Percentiles rank a stretch among this genome's conserved stretches.
Evolutionary conservation across 1,140 invertebrate species (phyloP).

Genomic region (Anoplolepis gracilipes): DNA sequence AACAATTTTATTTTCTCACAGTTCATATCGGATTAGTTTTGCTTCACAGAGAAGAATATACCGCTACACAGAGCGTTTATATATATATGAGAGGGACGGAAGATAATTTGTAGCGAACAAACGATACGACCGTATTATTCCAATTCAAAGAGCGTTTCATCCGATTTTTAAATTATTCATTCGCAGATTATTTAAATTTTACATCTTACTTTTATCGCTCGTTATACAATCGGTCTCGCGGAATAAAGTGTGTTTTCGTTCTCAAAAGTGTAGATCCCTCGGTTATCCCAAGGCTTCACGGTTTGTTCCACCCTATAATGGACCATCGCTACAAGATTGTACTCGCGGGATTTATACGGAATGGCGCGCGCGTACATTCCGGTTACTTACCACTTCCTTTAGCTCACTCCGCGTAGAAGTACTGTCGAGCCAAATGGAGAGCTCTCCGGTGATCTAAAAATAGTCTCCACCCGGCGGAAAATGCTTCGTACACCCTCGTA

Average conservation of each 20-base stretch:
- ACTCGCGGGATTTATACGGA: conserved; percentile 55
- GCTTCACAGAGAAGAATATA: not conserved
- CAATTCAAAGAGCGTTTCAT: not conserved
- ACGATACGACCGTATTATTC: not conserved
- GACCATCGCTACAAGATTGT: conserved; percentile 17
- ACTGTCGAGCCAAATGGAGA: conserved; percentile 45
- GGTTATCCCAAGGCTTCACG: not conserved
- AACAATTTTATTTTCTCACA: not conserved
- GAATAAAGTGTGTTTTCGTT: not conserved
- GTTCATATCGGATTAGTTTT: not conserved
- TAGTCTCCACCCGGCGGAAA: conserved; percentile 12
- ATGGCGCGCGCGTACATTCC: conserved; percentile 18
- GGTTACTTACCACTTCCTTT: conserved; percentile 45
- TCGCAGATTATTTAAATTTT: conserved; percentile 20
- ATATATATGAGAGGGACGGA: not conserved
- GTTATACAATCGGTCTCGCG: conserved; percentile 3
- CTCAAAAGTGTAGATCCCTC: not conserved
- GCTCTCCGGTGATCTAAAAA: conserved; percentile 51
- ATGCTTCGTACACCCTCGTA: not conserved
- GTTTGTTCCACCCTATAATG: conserved; percentile 29
- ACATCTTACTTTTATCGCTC: conserved; percentile 28
- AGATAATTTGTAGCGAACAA: not conserved
- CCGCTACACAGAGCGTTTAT: not conserved
- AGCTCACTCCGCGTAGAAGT: conserved; percentile 10
- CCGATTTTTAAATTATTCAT: not conserved